A percentile compares a stretch with the other conserved stretches of the same genome.
phyloP scores from a whole-genome alignment of 2,113 vertebrate genomes.

The Hoplias malabaricus region DNA sequence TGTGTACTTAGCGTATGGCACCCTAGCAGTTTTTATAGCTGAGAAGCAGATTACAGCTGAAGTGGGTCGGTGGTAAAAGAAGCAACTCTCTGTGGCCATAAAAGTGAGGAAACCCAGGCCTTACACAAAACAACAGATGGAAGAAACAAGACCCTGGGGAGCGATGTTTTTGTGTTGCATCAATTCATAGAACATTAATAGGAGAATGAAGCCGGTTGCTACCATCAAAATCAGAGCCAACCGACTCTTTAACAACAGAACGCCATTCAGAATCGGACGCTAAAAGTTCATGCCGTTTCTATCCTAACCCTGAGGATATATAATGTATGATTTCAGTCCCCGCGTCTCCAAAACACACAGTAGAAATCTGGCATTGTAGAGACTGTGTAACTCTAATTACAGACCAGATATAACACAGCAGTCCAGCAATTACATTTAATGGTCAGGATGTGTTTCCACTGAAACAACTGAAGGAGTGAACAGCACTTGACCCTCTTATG shows the following conservation, averaged over 20 bases:
- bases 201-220: neutral
- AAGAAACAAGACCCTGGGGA: neutral
- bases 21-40: neutral
- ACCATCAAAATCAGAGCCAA: neutral
- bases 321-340: no score
- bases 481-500: neutral
- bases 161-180: neutral
- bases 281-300: no score
- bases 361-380: no score
- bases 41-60: neutral
- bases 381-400: neutral
- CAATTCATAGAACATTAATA: neutral
- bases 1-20: neutral
- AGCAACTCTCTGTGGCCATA: constrained; percentile 6
- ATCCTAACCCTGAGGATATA: no score
- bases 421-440: neutral
- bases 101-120: neutral
- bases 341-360: no score
- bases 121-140: neutral
- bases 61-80: constrained; percentile 20
- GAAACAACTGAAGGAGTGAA: neutral
- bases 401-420: neutral
- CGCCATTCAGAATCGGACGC: no score
- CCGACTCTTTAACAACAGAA: no score
- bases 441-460: neutral